Conservation (phyloP, 1,140 invertebrate species). For the Aculops lycopersici region DNA sequence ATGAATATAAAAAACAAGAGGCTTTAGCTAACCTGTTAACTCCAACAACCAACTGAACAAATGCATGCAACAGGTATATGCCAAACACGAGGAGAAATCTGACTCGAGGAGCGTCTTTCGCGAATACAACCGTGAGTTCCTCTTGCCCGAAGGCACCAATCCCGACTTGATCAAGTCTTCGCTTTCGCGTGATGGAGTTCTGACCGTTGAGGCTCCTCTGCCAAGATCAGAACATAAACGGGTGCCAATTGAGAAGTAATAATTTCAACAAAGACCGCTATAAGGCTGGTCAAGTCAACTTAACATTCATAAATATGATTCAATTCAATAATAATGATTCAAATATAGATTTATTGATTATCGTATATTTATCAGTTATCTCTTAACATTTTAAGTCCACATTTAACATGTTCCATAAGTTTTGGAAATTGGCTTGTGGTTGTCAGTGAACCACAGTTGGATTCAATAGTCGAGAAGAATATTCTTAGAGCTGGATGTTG, state of each 20-base stretch:
- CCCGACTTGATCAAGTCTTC: constrained; percentile 64
- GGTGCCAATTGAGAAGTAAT: neutral
- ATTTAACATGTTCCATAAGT: neutral
- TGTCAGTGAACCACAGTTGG: neutral
- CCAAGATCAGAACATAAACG: constrained; percentile 21
- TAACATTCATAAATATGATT: neutral
- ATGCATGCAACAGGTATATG: no score
- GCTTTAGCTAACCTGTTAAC: no score
- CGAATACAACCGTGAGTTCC: constrained; percentile 78
- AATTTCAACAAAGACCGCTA: neutral
- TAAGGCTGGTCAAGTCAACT: neutral
- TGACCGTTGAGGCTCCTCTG: constrained; percentile 67
- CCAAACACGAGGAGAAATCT: constrained; percentile 76
- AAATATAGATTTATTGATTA: neutral
- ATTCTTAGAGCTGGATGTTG: neutral
- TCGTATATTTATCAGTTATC: neutral
- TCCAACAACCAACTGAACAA: no score
- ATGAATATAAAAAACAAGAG: no score
- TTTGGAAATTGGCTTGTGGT: neutral
- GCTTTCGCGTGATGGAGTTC: constrained; percentile 57
- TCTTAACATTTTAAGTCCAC: no score
- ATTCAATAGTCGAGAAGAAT: neutral
- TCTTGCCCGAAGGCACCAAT: constrained; percentile 60
- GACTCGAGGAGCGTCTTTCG: constrained; percentile 73
- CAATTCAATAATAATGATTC: neutral